Evolutionary conservation across 2,888 invertebrate species (phyloP).

Genomic region (Hydraecia micacea): DNA sequence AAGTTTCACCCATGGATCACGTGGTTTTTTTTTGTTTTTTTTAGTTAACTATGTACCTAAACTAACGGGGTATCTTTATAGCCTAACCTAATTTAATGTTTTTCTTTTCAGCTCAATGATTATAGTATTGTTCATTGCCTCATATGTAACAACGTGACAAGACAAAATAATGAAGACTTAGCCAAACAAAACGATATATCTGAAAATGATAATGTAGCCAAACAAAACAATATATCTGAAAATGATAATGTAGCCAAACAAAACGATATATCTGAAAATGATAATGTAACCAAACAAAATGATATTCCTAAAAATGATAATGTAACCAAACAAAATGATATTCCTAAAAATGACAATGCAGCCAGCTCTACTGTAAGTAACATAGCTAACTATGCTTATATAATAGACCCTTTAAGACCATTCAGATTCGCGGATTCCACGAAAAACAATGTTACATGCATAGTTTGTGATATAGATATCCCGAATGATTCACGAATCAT

Average conservation of each 20-base stretch:
- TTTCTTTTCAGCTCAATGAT: not conserved
- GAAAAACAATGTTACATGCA: not conserved
- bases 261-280: not conserved
- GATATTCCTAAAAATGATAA: too few species aligned
- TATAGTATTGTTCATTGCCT: constrained; percentile 3
- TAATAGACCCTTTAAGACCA: not conserved
- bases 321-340: not conserved
- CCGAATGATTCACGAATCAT: not conserved
- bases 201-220: not conserved
- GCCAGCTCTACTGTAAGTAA: not conserved
- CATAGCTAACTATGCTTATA: not conserved
- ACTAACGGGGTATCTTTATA: not conserved
- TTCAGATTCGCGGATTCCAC: not conserved
- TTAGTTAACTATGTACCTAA: too few species aligned
- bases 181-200: not conserved
- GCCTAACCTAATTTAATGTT: not conserved
- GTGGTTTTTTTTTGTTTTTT: too few species aligned
- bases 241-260: not conserved
- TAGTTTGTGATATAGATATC: not conserved
- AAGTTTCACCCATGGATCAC: too few species aligned
- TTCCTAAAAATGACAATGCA: not conserved
- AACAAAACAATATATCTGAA: too few species aligned
- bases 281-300: not conserved
- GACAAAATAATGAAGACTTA: not conserved
- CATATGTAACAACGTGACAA: not conserved